These are phyloP conservation scores for Hippoglossus stenolepis DNA, from an alignment of 2,113 vertebrate species.

Conservation along the genomic window DNA sequence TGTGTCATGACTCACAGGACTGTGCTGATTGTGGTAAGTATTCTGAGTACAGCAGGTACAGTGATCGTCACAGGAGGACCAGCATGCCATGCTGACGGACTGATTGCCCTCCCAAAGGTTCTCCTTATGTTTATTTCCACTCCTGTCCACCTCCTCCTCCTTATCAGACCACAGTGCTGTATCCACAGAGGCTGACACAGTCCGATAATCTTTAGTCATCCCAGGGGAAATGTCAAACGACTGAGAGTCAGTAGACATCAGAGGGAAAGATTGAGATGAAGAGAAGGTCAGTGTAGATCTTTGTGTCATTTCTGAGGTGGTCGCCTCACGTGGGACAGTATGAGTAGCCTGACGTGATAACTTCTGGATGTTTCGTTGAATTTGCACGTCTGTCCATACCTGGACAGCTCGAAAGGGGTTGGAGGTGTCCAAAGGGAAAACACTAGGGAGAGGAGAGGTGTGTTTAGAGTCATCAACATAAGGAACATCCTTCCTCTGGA, in stretches of 20 bases:
- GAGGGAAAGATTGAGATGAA: conserved; percentile 12
- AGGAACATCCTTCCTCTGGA: conserved; percentile 61
- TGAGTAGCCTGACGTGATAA: not conserved
- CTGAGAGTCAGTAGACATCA: conserved; percentile 13
- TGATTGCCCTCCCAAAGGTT: conserved; percentile 34
- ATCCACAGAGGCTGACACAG: conserved; percentile 57
- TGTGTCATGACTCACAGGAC: conserved; percentile 68
- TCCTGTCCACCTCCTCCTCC: conserved; percentile 6
- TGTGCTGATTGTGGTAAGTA: not conserved
- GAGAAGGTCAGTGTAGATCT: conserved; percentile 6
- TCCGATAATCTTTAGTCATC: not conserved
- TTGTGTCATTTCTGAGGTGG: conserved; percentile 9
- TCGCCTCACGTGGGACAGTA: not conserved
- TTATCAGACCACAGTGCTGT: conserved; percentile 15
- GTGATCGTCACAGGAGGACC: conserved; percentile 58
- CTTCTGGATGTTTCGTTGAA: conserved; percentile 35
- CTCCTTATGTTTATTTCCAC: conserved; percentile 41
- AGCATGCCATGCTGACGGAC: conserved; percentile 18
- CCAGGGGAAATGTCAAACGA: conserved; percentile 28
- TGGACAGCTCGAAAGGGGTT: conserved; percentile 65
- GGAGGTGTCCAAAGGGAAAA: conserved; percentile 59
- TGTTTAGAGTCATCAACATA: conserved; percentile 30
- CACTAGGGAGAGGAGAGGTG: not conserved
- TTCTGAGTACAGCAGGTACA: conserved; percentile 35
- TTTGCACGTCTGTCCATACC: conserved; percentile 66